Evolutionary conservation across 1,140 invertebrate genomes (phyloP).

Genomic region (Arctopsyche grandis): DNA sequence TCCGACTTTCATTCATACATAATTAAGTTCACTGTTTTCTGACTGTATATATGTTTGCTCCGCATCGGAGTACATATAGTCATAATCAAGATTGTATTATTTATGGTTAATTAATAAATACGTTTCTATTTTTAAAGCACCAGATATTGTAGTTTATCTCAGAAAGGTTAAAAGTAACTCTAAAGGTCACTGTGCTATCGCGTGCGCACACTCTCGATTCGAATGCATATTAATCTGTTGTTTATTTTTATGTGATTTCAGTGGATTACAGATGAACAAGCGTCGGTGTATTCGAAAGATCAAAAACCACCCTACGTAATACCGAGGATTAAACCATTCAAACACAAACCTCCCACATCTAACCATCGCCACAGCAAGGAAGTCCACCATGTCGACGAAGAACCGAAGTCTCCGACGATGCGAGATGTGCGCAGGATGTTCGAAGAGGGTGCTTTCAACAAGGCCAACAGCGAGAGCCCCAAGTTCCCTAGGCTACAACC

Average conservation of each 20-base stretch:
- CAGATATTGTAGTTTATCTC: too few species aligned
- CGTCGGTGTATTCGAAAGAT: slow-evolving; percentile 61
- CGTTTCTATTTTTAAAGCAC: too few species aligned
- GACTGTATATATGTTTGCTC: not conserved
- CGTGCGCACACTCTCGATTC: too few species aligned
- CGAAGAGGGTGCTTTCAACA: slow-evolving; percentile 38
- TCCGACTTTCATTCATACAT: slow-evolving; percentile 16
- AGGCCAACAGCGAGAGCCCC: slow-evolving; percentile 35
- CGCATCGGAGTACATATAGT: too few species aligned
- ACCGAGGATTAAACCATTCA: slow-evolving; percentile 60
- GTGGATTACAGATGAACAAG: slow-evolving; percentile 65
- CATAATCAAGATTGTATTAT: too few species aligned
- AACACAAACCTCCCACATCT: slow-evolving; percentile 37
- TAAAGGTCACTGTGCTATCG: too few species aligned
- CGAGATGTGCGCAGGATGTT: slow-evolving; percentile 40
- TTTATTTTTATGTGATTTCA: slow-evolving; percentile 52
- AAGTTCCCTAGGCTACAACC: slow-evolving; percentile 6
- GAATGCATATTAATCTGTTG: not conserved
- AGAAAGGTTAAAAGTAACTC: too few species aligned
- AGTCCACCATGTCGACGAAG: slow-evolving; percentile 15
- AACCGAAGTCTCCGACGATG: slow-evolving; percentile 42
- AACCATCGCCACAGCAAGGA: slow-evolving; percentile 10
- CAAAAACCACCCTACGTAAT: slow-evolving; percentile 62
- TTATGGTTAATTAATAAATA: too few species aligned
- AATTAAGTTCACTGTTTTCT: not conserved